Percentiles rank a stretch among this genome's conserved stretches.
These are phyloP conservation scores for Crocallis elinguaria DNA, from an alignment of 2,888 invertebrate genomes.

Conservation along the genomic window DNA sequence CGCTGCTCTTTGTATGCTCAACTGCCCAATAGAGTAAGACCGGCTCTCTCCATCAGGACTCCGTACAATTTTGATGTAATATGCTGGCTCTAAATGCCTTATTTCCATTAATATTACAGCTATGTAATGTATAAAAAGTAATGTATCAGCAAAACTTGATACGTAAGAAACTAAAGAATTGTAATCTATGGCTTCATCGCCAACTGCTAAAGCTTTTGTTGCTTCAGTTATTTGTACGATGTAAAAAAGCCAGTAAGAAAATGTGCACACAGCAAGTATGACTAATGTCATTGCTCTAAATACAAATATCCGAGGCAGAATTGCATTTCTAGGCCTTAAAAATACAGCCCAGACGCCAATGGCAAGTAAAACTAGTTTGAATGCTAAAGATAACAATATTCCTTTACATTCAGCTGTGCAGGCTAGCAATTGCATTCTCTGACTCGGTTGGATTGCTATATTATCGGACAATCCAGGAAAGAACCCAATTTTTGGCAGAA, in stretches of 20 bases:
- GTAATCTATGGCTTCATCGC: constrained; percentile 92
- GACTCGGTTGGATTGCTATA: constrained; percentile 88
- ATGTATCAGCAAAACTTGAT: constrained; percentile 95
- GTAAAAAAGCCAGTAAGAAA: constrained; percentile 99
- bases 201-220: constrained; percentile 91
- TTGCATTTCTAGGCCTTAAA: constrained; percentile 92
- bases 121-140: constrained; percentile 97
- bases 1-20: constrained; percentile 97
- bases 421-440: constrained; percentile 88
- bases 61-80: constrained; percentile 95
- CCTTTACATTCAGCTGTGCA: constrained; percentile 98
- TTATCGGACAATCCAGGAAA: constrained; percentile 90
- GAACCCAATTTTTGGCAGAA: constrained; percentile 95
- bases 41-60: constrained; percentile 98
- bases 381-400: constrained; percentile 94
- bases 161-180: constrained; percentile 96
- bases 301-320: constrained; percentile 95
- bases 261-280: constrained; percentile 95
- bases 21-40: constrained; percentile 94
- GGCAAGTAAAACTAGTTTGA: constrained; percentile 94
- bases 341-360: constrained; percentile 98
- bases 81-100: constrained; percentile 95
- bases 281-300: constrained; percentile 95
- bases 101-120: constrained; percentile 97
- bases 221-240: constrained; percentile 95